A percentile compares a stretch with the other conserved stretches of the same genome.
Conservation (phyloP, 2,113 vertebrate species). For the Anguilla japonica region DNA sequence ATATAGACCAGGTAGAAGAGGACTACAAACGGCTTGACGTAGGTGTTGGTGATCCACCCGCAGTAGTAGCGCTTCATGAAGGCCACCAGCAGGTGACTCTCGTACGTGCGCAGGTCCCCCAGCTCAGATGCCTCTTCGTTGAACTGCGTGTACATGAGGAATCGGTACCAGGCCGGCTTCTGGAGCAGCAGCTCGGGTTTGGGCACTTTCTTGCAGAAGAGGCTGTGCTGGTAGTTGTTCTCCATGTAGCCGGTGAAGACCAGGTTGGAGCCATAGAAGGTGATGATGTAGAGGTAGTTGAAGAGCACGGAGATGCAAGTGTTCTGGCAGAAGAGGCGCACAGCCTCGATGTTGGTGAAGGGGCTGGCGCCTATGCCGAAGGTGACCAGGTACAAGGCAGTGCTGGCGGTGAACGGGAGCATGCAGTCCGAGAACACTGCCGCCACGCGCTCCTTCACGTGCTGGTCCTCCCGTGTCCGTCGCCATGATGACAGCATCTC, state of each 20-base stretch:
- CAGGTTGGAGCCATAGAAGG: slow-evolving; percentile 96
- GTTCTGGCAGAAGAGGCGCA: slow-evolving; percentile 95
- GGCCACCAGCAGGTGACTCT: slow-evolving; percentile 93
- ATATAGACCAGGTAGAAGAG: slow-evolving; percentile 99
- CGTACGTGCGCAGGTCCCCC: slow-evolving; percentile 81
- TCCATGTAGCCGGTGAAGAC: slow-evolving; percentile 98
- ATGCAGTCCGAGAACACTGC: slow-evolving; percentile 95
- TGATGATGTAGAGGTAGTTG: slow-evolving; percentile 96
- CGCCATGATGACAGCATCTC: slow-evolving; percentile 99
- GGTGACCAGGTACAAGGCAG: slow-evolving; percentile 94
- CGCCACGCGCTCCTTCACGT: slow-evolving; percentile 96
- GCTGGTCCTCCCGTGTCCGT: slow-evolving; percentile 95
- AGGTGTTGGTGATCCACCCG: slow-evolving; percentile 99
- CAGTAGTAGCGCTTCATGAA: slow-evolving; percentile 97
- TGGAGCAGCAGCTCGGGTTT: slow-evolving; percentile 90
- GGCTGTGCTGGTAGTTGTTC: slow-evolving; percentile 96
- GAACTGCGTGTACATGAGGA: slow-evolving; percentile 93
- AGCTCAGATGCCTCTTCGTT: slow-evolving; percentile 80
- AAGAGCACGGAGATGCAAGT: slow-evolving; percentile 91
- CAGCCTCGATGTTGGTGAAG: slow-evolving; percentile 98
- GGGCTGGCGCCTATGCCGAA: slow-evolving; percentile 97
- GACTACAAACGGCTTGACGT: slow-evolving; percentile 98
- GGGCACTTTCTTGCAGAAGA: slow-evolving; percentile 95
- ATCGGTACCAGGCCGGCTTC: slow-evolving; percentile 95
- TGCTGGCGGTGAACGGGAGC: slow-evolving; percentile 95